Evolutionary conservation across 2,888 invertebrate species (phyloP).

Genomic region (Hartigia nigra): DNA sequence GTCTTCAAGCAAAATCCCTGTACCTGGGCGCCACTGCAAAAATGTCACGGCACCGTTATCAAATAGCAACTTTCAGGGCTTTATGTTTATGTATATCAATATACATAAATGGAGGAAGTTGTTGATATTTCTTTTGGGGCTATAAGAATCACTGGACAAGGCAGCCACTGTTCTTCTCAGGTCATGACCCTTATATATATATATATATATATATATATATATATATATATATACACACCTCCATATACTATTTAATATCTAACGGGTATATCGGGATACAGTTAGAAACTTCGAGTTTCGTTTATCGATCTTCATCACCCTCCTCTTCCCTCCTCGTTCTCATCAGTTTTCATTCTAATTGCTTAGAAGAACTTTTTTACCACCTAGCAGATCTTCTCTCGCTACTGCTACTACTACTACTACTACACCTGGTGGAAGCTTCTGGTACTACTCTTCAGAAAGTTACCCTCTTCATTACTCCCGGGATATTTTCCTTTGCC

Average conservation of each 20-base stretch:
- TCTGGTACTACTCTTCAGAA: background rate
- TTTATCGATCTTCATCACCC: background rate
- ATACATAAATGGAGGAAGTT: background rate
- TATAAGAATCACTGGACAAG: background rate
- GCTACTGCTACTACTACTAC: no score
- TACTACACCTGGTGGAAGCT: no score
- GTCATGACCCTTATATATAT: background rate
- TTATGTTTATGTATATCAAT: background rate
- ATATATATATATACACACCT: no score
- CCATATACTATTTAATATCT: background rate
- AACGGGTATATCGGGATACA: background rate
- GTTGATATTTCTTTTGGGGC: background rate
- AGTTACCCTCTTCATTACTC: background rate
- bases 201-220: no score
- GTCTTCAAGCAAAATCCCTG: background rate
- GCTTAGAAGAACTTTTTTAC: background rate
- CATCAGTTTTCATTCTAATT: background rate
- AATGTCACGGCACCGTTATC: background rate
- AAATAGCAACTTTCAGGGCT: background rate
- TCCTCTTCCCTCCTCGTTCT: background rate
- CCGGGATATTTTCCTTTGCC: background rate
- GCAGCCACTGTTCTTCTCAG: background rate
- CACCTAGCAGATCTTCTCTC: background rate
- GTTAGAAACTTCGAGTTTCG: background rate
- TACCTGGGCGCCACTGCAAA: background rate